Conservation (phyloP, 2,113 vertebrate genomes). For the Ictalurus furcatus region DNA sequence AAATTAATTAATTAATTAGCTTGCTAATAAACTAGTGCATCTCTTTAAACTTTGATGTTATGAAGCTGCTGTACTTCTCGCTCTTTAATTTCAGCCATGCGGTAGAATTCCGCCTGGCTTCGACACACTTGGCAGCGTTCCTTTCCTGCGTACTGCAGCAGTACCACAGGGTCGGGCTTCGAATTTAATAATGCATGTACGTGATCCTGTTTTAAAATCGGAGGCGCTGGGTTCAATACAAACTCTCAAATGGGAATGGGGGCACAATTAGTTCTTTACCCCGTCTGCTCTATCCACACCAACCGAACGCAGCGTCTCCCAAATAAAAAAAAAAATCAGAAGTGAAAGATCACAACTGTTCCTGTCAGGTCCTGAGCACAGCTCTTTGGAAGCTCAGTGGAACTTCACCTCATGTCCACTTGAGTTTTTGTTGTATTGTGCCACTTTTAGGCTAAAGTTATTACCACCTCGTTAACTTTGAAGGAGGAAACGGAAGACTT, state of each 20-base stretch:
- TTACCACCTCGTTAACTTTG: background rate
- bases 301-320: background rate
- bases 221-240: background rate
- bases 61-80: background rate
- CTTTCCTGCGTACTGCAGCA: constrained; percentile 2
- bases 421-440: background rate
- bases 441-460: background rate
- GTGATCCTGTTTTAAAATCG: constrained; percentile 14
- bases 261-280: background rate
- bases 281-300: background rate
- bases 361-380: background rate
- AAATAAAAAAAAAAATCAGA: background rate
- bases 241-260: background rate
- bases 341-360: background rate
- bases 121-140: background rate
- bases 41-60: background rate
- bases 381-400: background rate
- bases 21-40: background rate
- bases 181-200: constrained; percentile 61
- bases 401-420: background rate
- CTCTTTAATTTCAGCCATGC: constrained; percentile 12
- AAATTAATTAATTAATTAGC: background rate
- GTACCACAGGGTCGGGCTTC: background rate
- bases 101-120: constrained; percentile 27
- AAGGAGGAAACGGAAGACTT: background rate